Conservation (phyloP, 2,797 vertebrate genomes). For the Myotis vivesi region DNA sequence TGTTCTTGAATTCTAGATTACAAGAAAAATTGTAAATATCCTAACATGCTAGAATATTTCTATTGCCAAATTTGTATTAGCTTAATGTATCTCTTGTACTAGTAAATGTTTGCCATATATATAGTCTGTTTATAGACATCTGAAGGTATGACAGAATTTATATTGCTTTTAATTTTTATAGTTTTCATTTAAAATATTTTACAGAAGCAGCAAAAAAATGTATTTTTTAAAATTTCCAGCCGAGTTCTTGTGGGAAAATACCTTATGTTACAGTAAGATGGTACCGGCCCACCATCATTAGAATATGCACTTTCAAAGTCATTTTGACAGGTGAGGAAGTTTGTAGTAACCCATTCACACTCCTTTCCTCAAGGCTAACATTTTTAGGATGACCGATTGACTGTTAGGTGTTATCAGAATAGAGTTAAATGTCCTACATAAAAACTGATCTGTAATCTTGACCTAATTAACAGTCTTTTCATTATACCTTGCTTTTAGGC, state of each 20-base stretch:
- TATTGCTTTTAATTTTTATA: constrained; percentile 27
- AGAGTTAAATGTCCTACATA: constrained; percentile 8
- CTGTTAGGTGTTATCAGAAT: neutral
- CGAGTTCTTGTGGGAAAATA: neutral
- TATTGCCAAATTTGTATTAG: constrained; percentile 1
- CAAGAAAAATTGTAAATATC: neutral
- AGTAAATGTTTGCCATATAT: neutral
- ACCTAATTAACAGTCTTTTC: neutral
- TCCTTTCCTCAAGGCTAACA: neutral
- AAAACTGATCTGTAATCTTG: constrained; percentile 43
- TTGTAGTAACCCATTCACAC: neutral
- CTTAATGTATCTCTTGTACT: neutral
- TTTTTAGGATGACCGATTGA: neutral
- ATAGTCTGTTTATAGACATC: constrained; percentile 16
- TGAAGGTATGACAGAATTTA: constrained; percentile 33
- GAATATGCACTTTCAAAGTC: neutral
- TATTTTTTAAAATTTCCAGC: neutral
- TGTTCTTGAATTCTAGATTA: constrained; percentile 11
- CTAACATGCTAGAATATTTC: neutral
- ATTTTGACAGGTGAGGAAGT: neutral
- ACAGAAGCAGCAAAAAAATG: neutral
- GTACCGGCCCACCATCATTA: neutral
- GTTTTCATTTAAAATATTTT: constrained; percentile 48
- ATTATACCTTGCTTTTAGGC: constrained; percentile 2
- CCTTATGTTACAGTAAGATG: neutral